Base-by-base conservation (phyloP, 1,140 invertebrate species). In the Colletes gigas region DNA sequence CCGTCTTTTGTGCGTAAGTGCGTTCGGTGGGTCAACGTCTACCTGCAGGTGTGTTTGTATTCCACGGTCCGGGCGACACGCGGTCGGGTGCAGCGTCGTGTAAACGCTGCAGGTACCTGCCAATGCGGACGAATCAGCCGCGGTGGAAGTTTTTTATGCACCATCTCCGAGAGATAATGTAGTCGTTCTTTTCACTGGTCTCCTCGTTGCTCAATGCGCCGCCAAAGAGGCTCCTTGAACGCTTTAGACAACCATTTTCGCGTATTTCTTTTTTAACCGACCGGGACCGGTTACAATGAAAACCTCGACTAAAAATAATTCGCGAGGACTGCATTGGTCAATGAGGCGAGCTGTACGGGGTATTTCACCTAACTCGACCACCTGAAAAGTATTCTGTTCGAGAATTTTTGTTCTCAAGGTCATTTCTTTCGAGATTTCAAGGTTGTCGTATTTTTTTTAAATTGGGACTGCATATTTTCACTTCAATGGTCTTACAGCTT, bases 91-190 rank as follows among this genome's bases (percentile, higher is more conserved):
- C 55, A 68, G 63, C 63, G n/a, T 39, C 72, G 72, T 68, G 72
- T 76, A 81, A 81, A 81, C 73, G 63, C 47, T 67, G 55, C 73
- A 81, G 78, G 78, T 81, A 76, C 73, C 78, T 81, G 78, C 63
- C 73, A 81, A 76, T 68, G 78, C 65, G 72, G 72, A 80, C 62
- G 71, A 67, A 80, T 80, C 62, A 75, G 52, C 72, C 21, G 71
- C 71, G 14, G 39, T 73, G 59, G 12, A 73, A 65, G 44, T 67
- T 78, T 78, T 78, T 77, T 77, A 77, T 50, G 66, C 66, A 77
- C 66, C 74, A 77, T 77, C 74, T 69, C 66, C 19, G 44, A 17
- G 44, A 68, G 74, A 69, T 77, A 77, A 77, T 69, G 74, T 70
- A 70, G 75, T 70, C 75, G 67, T 62, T 78, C 57, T 70, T 78